Base-by-base conservation (phyloP, 2,797 vertebrate genomes). In the Oreortyx pictus region DNA sequence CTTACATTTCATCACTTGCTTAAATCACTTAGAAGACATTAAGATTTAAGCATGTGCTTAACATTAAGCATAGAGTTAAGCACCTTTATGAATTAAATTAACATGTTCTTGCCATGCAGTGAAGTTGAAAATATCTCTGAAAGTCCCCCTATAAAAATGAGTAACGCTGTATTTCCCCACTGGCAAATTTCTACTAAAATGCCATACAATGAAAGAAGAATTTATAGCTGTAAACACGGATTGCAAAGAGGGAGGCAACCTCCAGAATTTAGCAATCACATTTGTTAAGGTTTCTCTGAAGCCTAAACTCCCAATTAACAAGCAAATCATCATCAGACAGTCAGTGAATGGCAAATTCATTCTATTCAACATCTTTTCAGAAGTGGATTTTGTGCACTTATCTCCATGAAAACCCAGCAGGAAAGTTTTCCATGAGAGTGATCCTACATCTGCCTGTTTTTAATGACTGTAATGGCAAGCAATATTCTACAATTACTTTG, bases 291-390 rank as follows among this genome's bases (percentile, higher is more conserved):
- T 96, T 97, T 97, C 96, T 97, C 96, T 97, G 96, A 97, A 97
- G 95, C 91, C 96, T 98, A 97, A 98, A 97, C 96, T 97, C 97
- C 96, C 97, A 97, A 97, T 97, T 98, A 97, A 97, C 97, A 97
- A 97, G 97, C 96, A 97, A 97, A 98, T 97, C 97, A 97, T 97
- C 97, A 97, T 97, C 97, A 97, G 97, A 96, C 97, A 97, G 96
- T 95, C 96, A 97, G 95, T 97, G 97, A 97, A 97, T 97, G 96
- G 97, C 97, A 97, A 97, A 97, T 97, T 97, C 97, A 95, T 97
- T 97, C 97, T 97, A 97, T 97, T 97, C 97, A 97, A 97, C 97
- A 96, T 97, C 97, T 97, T 97, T 97, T 97, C 97, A 97, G 96
- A 97, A 97, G 97, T 97, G 96, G 96, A 97, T 97, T 98, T 97